These are phyloP conservation scores for Eupelmus urozonus DNA, from an alignment of 2,888 invertebrate species.

Conservation along the genomic window DNA sequence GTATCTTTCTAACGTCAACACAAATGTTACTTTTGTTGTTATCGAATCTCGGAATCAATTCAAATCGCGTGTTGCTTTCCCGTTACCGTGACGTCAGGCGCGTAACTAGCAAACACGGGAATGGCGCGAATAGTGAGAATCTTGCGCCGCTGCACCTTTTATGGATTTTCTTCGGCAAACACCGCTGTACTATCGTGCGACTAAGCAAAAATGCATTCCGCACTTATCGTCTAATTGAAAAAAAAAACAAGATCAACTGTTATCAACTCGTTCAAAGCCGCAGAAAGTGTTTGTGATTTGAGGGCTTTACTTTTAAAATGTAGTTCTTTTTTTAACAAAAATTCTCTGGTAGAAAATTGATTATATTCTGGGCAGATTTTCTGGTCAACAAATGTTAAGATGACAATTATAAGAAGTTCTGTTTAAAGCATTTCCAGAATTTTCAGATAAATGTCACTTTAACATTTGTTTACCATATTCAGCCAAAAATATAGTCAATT, in stretches of 20 bases:
- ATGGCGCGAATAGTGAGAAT: background rate
- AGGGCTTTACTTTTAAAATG: too few species aligned
- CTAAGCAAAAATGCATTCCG: background rate
- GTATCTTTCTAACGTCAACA: constrained; percentile 19
- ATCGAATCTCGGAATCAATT: constrained; percentile 49
- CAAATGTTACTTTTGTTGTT: constrained; percentile 43
- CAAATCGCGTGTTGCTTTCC: constrained; percentile 37
- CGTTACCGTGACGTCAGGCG: constrained; percentile 30
- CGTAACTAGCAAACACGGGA: background rate
- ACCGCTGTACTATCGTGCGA: background rate
- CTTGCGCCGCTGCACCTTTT: background rate
- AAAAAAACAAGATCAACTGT: background rate
- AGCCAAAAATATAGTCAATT: too few species aligned
- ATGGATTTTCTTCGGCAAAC: background rate
- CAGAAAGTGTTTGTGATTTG: too few species aligned
- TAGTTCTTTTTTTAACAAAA: too few species aligned
- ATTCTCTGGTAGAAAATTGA: too few species aligned
- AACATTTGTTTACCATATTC: too few species aligned
- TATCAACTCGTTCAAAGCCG: too few species aligned
- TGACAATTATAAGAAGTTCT: too few species aligned
- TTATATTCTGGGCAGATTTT: too few species aligned
- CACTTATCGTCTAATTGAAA: background rate
- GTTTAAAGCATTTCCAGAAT: too few species aligned
- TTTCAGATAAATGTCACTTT: too few species aligned
- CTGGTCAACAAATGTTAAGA: too few species aligned